Evolutionary conservation across 2,888 invertebrate species (phyloP), one percentile per base, ranked within the genome.

Genomic region (Meghimatium bilineatum): DNA sequence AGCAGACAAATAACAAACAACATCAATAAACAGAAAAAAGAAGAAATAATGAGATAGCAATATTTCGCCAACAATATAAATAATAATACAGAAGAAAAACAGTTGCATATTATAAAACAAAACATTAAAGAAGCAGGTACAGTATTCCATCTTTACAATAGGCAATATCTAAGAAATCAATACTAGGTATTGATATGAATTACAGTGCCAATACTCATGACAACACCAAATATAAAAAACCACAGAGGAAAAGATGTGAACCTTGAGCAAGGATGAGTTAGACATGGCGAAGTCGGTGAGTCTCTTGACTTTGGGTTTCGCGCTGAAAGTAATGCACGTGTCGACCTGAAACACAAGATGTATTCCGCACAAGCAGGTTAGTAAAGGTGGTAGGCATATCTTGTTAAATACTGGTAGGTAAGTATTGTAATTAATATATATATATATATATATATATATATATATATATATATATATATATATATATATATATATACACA

Each of bases 331-430:
- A 52, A 32, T 74, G 17, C 12, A 52, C 52, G 52, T 32, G 52
- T 23, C 74, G 74, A 52, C 74, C 74, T 74, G 74, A 74, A 74
- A 74, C 74, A 74, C 29, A 74, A 52, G 32, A 74, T 74, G 32
- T 32, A 74, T 12, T 52, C 52, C 52, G 74, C 74, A 74, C 52
- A 26, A 23, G 32, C 1, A 34, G 32, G 52, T 72, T 72, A 72
- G 44, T 44, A 8, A 36, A 38, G 36, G 3, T n/a, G 38, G 10
- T 69, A n/a, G n/a, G n/a, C n/a, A n/a, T n/a, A n/a, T n/a, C n/a
- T n/a, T n/a, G n/a, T n/a, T n/a, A n/a, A n/a, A n/a, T n/a, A n/a
- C n/a, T n/a, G n/a, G n/a, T n/a, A n/a, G n/a, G n/a, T n/a, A n/a
- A n/a, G n/a, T n/a, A n/a, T n/a, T n/a, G n/a, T n/a, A n/a, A 12